Evolutionary conservation across 2,888 invertebrate genomes (phyloP), one percentile per base, ranked within the genome.

Genomic region (Perizoma flavofasciatum): DNA sequence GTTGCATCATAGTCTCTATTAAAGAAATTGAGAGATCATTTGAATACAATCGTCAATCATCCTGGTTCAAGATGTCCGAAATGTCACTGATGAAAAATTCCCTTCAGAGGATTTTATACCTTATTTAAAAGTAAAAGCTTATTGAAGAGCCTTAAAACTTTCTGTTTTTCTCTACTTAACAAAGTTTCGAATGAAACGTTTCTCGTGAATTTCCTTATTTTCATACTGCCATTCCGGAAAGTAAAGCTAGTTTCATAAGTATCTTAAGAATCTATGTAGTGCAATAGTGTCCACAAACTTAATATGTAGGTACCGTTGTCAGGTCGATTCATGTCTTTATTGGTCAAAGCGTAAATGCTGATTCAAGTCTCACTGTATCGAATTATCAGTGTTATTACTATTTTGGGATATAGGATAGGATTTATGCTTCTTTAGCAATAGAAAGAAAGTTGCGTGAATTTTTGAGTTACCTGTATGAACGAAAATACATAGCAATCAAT

Each of bases 1-100:
- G n/a, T 57, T 54, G 53, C 54, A 47, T 58, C 58, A 59, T 53
- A 39, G 44, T 49, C 43, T 33, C 63, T 44, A 60, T 63, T 60
- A 65, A 58, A 62, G 59, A 53, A 37, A 62, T 56, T 51, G 59
- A 63, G 55, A 53, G 61, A 63, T 61, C 67, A 72, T 73, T 73
- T 68, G 67, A 70, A 73, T 73, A 73, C 72, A 72, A 72, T 73
- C 68, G 68, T 70, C 62, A 68, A 70, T 69, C 69, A 65, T 59
- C 35, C 10, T 8, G 46, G 22, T 34, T 45, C 41, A 32, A 51
- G 51, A 48, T 51, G 58, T 34, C 50, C 50, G 32, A 43, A 53
- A 53, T 46, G 49, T 8, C 9, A 40, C 33, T 32, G 56, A 54
- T 57, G 53, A 59, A 62, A 52, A 55, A 48, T 10, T 5, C 7